phyloP scores from a whole-genome alignment of 2,113 vertebrate genomes.

The Micronycteris hirsuta region DNA sequence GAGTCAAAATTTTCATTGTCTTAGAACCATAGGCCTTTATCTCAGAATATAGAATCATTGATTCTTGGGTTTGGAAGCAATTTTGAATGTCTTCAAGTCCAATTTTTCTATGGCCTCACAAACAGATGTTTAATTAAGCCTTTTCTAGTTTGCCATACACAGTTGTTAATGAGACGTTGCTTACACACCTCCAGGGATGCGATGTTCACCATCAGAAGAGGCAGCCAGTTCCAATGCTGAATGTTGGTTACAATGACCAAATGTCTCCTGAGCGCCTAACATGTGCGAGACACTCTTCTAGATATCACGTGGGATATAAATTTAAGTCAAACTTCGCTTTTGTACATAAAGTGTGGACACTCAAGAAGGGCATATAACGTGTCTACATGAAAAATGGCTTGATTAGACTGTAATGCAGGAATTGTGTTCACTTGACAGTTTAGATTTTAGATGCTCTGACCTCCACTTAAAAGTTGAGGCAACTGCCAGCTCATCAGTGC shows the following conservation, averaged over 20 bases:
- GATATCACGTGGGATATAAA: neutral
- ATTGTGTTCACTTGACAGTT: neutral
- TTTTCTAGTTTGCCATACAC: conserved; percentile 35
- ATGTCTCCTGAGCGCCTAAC: neutral
- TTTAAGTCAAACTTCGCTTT: neutral
- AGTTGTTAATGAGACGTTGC: neutral
- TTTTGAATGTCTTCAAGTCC: neutral
- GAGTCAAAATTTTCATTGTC: neutral
- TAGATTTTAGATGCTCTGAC: neutral
- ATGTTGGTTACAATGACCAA: neutral
- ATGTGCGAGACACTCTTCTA: neutral
- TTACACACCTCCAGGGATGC: neutral
- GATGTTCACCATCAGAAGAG: neutral
- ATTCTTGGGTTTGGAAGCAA: conserved; percentile 32
- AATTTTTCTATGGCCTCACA: neutral
- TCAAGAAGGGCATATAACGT: neutral
- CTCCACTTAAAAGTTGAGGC: neutral
- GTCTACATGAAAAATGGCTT: neutral
- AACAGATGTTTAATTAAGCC: conserved; percentile 14
- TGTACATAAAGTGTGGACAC: neutral
- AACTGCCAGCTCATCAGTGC: neutral
- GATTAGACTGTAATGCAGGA: neutral
- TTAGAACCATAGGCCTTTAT: neutral
- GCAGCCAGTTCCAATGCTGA: neutral
- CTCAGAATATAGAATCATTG: neutral